Conservation (phyloP, 2,888 invertebrate species). For the Melanophora roralis region DNA sequence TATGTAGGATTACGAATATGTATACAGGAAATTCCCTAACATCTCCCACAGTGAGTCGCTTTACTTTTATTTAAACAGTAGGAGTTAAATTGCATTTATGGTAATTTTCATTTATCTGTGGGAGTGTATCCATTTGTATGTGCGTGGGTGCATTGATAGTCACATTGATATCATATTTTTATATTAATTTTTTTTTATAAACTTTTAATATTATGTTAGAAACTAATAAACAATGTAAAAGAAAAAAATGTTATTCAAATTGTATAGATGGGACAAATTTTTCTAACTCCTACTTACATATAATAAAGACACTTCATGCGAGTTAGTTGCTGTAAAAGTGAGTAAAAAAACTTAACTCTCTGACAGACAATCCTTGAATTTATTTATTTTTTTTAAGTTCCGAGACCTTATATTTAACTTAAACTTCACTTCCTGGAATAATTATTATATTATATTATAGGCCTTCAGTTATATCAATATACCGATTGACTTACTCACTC, state of each 20-base stretch:
- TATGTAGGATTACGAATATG: too few species aligned
- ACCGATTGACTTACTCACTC: too few species aligned
- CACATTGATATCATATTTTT: background rate
- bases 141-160: background rate
- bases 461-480: too few species aligned
- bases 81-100: background rate
- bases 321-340: background rate
- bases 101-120: background rate
- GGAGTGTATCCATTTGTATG: background rate
- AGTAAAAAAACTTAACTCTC: too few species aligned
- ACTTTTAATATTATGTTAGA: conserved; percentile 28
- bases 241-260: background rate
- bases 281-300: background rate
- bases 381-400: too few species aligned
- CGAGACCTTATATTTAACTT: too few species aligned
- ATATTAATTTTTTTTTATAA: conserved; percentile 5
- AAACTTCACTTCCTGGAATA: too few species aligned
- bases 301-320: background rate
- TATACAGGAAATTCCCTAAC: background rate
- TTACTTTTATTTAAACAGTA: background rate
- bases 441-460: too few species aligned
- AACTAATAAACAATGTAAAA: conserved; percentile 22
- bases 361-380: too few species aligned
- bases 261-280: background rate
- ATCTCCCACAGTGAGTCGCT: conserved; percentile 5